Conservation (phyloP, 2,113 vertebrate genomes). For the Hyaena hyaena region DNA sequence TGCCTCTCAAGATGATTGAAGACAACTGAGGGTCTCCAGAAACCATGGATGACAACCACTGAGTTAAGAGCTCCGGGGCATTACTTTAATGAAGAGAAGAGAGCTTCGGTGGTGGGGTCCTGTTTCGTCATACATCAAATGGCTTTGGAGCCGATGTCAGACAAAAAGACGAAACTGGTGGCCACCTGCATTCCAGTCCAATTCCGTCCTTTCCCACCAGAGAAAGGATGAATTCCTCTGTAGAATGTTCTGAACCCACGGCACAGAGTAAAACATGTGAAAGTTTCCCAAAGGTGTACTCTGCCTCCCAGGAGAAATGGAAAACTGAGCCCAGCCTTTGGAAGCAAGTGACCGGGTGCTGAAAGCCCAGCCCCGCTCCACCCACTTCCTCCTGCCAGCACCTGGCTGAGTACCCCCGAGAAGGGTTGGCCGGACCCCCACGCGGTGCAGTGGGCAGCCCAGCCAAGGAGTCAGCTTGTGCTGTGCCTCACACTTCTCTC, state of each 20-base stretch:
- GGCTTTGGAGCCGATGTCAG: background rate
- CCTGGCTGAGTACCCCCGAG: background rate
- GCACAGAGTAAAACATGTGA: background rate
- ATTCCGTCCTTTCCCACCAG: background rate
- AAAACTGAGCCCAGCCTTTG: background rate
- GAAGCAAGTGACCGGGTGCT: background rate
- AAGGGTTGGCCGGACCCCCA: background rate
- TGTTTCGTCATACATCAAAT: fast-evolving
- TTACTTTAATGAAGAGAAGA: background rate
- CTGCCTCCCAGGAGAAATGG: background rate
- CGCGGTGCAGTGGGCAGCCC: background rate
- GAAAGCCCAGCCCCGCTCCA: background rate
- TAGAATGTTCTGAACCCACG: background rate
- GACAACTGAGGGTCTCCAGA: background rate
- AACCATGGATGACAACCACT: background rate
- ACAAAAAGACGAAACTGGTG: background rate
- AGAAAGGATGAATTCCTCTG: background rate
- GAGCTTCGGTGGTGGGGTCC: fast-evolving
- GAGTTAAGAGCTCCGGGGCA: background rate
- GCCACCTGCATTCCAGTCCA: background rate
- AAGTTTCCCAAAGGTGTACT: background rate
- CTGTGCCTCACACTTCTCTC: constrained; percentile 6
- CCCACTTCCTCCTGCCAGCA: background rate
- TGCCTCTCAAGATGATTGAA: constrained; percentile 52
- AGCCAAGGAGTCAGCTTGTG: constrained; percentile 64